Percentiles rank a stretch among this genome's conserved stretches.
Evolutionary conservation across 2,888 invertebrate genomes (phyloP).

Genomic region (Salticus scenicus): DNA sequence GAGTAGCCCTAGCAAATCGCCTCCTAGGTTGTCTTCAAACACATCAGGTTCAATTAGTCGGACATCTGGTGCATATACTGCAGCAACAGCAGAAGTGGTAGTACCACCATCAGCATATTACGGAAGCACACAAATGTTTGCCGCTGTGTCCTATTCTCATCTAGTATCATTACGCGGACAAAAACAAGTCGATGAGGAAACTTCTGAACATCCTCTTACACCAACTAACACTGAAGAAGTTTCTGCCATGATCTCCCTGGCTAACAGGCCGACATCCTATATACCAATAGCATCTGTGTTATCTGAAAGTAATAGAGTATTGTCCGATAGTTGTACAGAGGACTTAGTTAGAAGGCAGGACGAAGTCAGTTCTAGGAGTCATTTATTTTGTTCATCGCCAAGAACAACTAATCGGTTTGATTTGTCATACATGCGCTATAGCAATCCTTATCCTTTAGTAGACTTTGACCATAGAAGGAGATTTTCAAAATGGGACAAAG

Average conservation of each 20-base stretch:
- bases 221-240: constrained; percentile 70
- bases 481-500: constrained; percentile 52
- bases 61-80: constrained; percentile 30
- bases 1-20: constrained; percentile 55
- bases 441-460: constrained; percentile 50
- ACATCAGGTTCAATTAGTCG: constrained; percentile 19
- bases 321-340: constrained; percentile 41
- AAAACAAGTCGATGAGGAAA: constrained; percentile 51
- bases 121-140: constrained; percentile 66
- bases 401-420: constrained; percentile 35
- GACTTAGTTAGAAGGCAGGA: constrained; percentile 44
- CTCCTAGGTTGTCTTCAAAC: constrained; percentile 46
- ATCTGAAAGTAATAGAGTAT: constrained; percentile 62
- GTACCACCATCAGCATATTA: constrained; percentile 65
- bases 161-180: constrained; percentile 53
- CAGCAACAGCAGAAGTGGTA: constrained; percentile 22
- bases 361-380: constrained; percentile 13
- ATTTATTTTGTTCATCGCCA: constrained; percentile 34
- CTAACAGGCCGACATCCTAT: constrained; percentile 34
- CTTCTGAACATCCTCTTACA: constrained; percentile 63
- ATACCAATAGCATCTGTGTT: constrained; percentile 59
- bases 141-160: constrained; percentile 69
- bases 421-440: constrained; percentile 51
- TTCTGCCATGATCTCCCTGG: constrained; percentile 65
- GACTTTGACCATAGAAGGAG: constrained; percentile 43